Evolutionary conservation across 2,888 invertebrate genomes (phyloP).

Genomic region (Octodonta nipae): DNA sequence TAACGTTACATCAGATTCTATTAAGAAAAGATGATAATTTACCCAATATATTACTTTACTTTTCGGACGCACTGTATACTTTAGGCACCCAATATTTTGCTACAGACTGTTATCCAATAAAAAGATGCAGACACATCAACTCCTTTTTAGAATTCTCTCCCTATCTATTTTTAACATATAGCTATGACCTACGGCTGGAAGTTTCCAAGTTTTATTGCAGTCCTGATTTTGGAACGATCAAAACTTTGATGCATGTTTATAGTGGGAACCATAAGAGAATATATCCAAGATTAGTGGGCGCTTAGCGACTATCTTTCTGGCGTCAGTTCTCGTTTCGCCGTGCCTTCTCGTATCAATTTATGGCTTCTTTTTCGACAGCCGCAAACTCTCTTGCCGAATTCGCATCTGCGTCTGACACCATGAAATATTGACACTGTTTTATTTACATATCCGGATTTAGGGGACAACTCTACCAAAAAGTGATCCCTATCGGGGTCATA

Average conservation of each 20-base stretch:
- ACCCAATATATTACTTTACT: too few relatives aligned
- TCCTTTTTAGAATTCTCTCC: too few relatives aligned
- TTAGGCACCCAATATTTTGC: too few relatives aligned
- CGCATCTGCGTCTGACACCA: slow-evolving; percentile 12
- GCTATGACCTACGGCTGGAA: too few relatives aligned
- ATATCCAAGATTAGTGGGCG: slow-evolving; percentile 16
- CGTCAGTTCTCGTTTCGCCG: slow-evolving; percentile 13
- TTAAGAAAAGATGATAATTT: too few relatives aligned
- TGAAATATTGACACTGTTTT: slow-evolving; percentile 13
- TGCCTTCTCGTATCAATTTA: slow-evolving; percentile 15
- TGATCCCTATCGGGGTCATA: too few relatives aligned
- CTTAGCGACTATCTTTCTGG: slow-evolving; percentile 14
- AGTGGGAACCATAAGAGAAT: slow-evolving; percentile 9
- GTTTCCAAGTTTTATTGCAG: slow-evolving; percentile 6
- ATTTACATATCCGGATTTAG: slow-evolving; percentile 14
- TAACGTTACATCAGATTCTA: too few relatives aligned
- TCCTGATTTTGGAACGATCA: slow-evolving; percentile 8
- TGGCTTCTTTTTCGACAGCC: slow-evolving; percentile 16
- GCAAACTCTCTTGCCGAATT: slow-evolving; percentile 18
- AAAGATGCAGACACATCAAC: too few relatives aligned
- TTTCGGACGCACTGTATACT: too few relatives aligned
- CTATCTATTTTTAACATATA: too few relatives aligned
- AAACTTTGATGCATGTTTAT: slow-evolving; percentile 14
- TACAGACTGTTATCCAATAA: too few relatives aligned
- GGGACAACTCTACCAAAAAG: too few relatives aligned